Base-by-base conservation (phyloP, 2,797 vertebrate genomes). In the Karalla daura region DNA sequence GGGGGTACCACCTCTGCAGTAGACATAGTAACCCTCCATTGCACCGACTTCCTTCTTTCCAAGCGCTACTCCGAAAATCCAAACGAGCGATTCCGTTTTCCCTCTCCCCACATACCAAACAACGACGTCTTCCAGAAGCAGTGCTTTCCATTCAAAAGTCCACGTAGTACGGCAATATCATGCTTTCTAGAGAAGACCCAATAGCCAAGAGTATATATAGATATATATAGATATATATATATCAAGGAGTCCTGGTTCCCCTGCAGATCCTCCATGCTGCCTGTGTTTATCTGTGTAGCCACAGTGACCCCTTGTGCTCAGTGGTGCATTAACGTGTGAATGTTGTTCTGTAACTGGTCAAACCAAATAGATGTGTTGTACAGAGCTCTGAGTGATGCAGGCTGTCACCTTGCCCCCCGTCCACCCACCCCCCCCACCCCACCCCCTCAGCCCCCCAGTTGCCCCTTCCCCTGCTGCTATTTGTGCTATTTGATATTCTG, bases 231-330 rank as follows among this genome's bases (percentile, higher is more conserved):
- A n/a, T n/a, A n/a, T n/a, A n/a, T n/a, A n/a, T n/a, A n/a, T n/a
- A n/a, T n/a, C n/a, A 62, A 71, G 54, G 60, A 83, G 68, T 74
- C 80, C 70, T 62, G 54, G 63, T 83, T 55, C 55, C 80, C 65
- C 52, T 75, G 72, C 76, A 85, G 63, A 81, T 46, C 55, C 68
- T 77, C 76, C 63, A 74, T 27, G 63, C 81, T 70, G 85, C 76
- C 80, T 81, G 80, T 81, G 79, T 81, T 76, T 83, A 73, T 81
- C 67, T 70, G 78, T 91, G 89, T 90, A 85, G 83, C 85, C 80
- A 84, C 88, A 84, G 90, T 92, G 90, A 91, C 79, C 88, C 88
- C 86, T 92, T 81, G 91, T 94, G 92, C 86, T 89, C 89, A 80
- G 68, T 92, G 81, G 92, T 94, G 90, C 85, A 90, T 90, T 83